Evolutionary conservation across 1,140 invertebrate genomes (phyloP).

Genomic region (Philopotamus ludificatus): DNA sequence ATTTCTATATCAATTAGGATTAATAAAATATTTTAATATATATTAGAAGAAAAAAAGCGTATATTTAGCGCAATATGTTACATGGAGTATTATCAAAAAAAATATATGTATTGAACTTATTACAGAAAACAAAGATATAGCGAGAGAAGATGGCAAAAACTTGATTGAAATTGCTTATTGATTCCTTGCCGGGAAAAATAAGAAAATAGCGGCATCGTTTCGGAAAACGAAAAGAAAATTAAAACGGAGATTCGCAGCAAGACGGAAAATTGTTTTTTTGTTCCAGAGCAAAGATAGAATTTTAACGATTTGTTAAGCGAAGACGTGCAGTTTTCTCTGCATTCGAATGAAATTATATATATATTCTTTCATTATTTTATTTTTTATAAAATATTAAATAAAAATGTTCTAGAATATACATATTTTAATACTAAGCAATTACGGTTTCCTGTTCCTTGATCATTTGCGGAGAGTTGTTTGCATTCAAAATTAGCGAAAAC

Average conservation of each 20-base stretch:
- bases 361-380: background rate
- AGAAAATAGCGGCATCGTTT: constrained; percentile 11
- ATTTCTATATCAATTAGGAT: background rate
- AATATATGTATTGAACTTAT: too few relatives aligned
- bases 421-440: background rate
- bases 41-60: background rate
- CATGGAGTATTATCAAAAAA: too few relatives aligned
- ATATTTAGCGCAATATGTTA: background rate
- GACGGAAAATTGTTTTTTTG: constrained; percentile 14
- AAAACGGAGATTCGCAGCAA: constrained; percentile 5
- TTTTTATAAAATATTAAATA: background rate
- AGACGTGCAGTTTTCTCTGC: constrained; percentile 4
- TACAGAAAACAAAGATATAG: too few relatives aligned
- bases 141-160: background rate
- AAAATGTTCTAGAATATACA: background rate
- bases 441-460: background rate
- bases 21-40: background rate
- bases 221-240: constrained; percentile 19
- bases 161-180: constrained; percentile 26
- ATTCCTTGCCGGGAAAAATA: constrained; percentile 18
- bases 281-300: constrained; percentile 13
- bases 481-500: background rate
- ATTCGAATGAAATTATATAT: background rate
- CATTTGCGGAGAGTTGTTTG: background rate
- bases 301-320: constrained; percentile 19